These are phyloP conservation scores for Clostera curtula DNA, from an alignment of 2,888 invertebrate species.

Conservation along the genomic window DNA sequence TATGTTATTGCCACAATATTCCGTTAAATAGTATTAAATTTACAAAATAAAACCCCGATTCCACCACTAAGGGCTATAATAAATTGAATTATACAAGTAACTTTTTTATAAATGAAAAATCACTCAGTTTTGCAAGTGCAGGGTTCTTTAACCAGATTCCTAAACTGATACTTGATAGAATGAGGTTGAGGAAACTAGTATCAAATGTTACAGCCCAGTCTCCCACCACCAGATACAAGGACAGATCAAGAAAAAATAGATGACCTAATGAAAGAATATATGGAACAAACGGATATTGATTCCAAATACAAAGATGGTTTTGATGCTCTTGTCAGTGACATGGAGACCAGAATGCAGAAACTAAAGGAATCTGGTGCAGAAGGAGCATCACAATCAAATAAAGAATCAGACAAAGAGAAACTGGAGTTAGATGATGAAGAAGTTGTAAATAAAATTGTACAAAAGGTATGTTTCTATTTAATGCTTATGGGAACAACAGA, in stretches of 20 bases:
- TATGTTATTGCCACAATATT: no score
- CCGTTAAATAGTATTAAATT: no score
- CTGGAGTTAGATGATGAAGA: slow-evolving; percentile 47
- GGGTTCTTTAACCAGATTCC: background rate
- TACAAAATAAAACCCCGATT: no score
- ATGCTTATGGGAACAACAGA: no score
- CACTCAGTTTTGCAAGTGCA: no score
- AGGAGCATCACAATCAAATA: slow-evolving; percentile 5
- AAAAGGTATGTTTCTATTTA: slow-evolving; percentile 55
- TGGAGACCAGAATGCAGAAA: slow-evolving; percentile 47
- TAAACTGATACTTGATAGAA: slow-evolving; percentile 1
- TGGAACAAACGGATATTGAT: slow-evolving; percentile 68
- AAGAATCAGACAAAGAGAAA: slow-evolving; percentile 7
- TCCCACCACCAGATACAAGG: slow-evolving; percentile 72
- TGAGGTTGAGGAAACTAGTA: background rate
- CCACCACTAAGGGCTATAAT: no score
- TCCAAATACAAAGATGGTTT: slow-evolving; percentile 51
- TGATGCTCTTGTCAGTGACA: slow-evolving; percentile 45
- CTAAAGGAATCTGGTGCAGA: slow-evolving; percentile 31
- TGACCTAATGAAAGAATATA: slow-evolving; percentile 78
- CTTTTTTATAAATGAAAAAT: no score
- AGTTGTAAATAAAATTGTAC: slow-evolving; percentile 44
- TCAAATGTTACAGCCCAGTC: slow-evolving; percentile 40
- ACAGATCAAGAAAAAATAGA: slow-evolving; percentile 82
- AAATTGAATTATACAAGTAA: no score